Evolutionary conservation across 2,888 invertebrate genomes (phyloP).

Genomic region (Drosophila recens): DNA sequence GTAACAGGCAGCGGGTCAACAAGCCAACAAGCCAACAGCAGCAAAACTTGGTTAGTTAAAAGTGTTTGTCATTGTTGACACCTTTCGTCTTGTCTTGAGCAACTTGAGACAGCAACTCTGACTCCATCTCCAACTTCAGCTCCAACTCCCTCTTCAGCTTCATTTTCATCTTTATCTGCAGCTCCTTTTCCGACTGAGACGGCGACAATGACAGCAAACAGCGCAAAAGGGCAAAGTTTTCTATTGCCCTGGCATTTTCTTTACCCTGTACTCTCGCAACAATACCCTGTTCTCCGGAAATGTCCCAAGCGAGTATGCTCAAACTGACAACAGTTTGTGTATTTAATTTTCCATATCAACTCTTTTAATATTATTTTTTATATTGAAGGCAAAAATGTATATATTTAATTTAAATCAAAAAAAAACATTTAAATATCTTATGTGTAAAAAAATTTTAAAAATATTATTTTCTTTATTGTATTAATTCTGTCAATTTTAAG

Average conservation of each 20-base stretch:
- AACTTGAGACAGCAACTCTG: constrained; percentile 57
- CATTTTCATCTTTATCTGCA: neutral
- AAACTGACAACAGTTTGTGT: neutral
- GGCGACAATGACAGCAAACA: constrained; percentile 59
- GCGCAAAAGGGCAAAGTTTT: constrained; percentile 69
- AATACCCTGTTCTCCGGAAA: constrained; percentile 28
- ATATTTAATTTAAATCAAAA: no score
- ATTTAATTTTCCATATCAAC: neutral
- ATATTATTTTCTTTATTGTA: no score
- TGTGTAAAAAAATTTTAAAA: no score
- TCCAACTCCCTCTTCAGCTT: neutral
- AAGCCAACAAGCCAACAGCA: constrained; percentile 50
- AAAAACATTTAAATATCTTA: no score
- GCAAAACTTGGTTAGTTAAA: constrained; percentile 77
- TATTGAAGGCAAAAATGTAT: no score
- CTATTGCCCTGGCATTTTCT: constrained; percentile 45
- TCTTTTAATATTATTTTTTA: no score
- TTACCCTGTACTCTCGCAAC: constrained; percentile 12
- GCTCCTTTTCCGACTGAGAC: constrained; percentile 4
- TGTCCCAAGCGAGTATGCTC: neutral
- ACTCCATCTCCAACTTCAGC: neutral
- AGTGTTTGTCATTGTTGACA: constrained; percentile 81
- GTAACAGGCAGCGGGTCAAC: constrained; percentile 32
- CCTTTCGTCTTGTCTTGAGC: constrained; percentile 71
- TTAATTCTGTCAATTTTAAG: no score